phyloP scores from a whole-genome alignment of 2,888 invertebrate species.

The Eupithecia centaureata region DNA sequence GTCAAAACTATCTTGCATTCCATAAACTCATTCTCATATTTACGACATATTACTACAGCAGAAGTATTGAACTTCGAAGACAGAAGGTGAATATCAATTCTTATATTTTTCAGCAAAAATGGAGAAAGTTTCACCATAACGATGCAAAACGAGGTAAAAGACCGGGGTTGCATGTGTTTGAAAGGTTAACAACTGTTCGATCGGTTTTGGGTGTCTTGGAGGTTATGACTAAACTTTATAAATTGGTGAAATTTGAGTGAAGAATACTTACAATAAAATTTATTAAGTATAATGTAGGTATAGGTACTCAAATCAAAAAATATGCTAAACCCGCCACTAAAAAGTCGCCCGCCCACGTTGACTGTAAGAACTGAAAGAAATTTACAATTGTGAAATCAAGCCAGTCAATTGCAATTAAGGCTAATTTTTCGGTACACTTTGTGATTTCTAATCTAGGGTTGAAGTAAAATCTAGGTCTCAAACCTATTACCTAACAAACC shows the following conservation, averaged over 20 bases:
- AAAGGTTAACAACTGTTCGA: conserved; percentile 34
- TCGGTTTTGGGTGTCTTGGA: conserved; percentile 17
- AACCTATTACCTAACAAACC: neutral
- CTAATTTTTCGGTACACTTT: neutral
- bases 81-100: neutral
- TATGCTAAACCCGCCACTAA: too few species aligned
- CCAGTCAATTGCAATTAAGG: neutral
- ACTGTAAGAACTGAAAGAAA: too few species aligned
- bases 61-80: neutral
- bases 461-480: too few species aligned
- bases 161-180: conserved; percentile 13
- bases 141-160: conserved; percentile 14
- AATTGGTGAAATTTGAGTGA: neutral
- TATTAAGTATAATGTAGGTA: too few species aligned
- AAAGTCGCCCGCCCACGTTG: too few species aligned
- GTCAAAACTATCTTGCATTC: neutral
- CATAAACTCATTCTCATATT: neutral
- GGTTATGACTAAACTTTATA: neutral
- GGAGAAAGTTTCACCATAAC: conserved; percentile 22
- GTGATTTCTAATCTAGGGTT: neutral
- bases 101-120: neutral
- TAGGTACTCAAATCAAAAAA: too few species aligned
- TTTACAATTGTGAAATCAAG: too few species aligned
- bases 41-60: neutral
- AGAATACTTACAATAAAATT: neutral